Base-by-base conservation (phyloP, 2,113 vertebrate species). In the Upupa epops region DNA sequence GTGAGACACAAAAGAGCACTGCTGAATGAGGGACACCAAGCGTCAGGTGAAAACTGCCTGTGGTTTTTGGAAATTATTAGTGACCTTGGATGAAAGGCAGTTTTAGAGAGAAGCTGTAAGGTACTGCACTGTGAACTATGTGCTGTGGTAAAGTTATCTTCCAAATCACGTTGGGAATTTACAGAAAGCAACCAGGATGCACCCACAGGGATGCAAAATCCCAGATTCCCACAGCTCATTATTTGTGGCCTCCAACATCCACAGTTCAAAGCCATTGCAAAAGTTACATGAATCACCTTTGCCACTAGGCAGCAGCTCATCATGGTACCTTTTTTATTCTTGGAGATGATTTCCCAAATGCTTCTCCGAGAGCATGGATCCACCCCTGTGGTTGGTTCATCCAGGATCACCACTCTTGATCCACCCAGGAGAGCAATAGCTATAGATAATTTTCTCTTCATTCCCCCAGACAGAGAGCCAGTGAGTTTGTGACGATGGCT, bases 361-460 rank as follows among this genome's bases (percentile, higher is more conserved):
- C 98, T 98, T 86, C 99, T 98, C 63, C 99, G 97, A 76, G 99
- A 99, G 96, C 99, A 99, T 0, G 99, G 99, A 95, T 99, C 99
- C 49, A 99, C 98, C 6, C 99, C 99, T 12, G 99, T 99, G 83
- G 99, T 99, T 56, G 99, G 99, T 91, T 99, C 99, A 93, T 99
- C 99, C 91, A 99, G 95, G 91, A 99, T 99, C 69, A 99, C 98
- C 89, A 99, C 97, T 24, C 97, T 98, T 12, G 99, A 99, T 86
- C 98, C 99, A 58, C 99, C 99, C 45, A 99, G 99, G 65, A 99
- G 98, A 91, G 99, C 99, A 59, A 99, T 99, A 88, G 98, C 98
- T 94, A 99, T 99, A 25, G 99, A 99, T 56, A 99, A 97, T 92
- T 99, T 99, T 89, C 99, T 98, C 96, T 98, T 99, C 98, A 99